phyloP scores from a whole-genome alignment of 2,797 vertebrate species.

The Decapterus maruadsi region DNA sequence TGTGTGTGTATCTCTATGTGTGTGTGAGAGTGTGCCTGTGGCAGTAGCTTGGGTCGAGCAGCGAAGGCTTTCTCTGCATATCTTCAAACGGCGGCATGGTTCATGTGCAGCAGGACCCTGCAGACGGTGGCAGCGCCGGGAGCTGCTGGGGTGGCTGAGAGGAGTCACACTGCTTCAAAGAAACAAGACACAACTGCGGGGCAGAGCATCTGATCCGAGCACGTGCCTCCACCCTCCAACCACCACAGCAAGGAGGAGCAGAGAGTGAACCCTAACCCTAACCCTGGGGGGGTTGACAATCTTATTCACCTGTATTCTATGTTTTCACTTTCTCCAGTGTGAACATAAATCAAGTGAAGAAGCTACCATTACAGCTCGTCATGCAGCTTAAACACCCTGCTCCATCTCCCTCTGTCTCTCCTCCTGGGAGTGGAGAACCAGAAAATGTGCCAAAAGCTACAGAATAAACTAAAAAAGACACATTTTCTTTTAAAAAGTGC shows the following conservation, averaged over 20 bases:
- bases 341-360: constrained; percentile 85
- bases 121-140: constrained; percentile 89
- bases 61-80: constrained; percentile 84
- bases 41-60: constrained; percentile 83
- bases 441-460: constrained; percentile 89
- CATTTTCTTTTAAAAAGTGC: constrained; percentile 40
- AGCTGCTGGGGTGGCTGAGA: constrained; percentile 71
- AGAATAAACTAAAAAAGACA: constrained; percentile 81
- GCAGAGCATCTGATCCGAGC: constrained; percentile 92
- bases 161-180: constrained; percentile 92
- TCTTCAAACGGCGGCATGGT: constrained; percentile 91
- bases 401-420: constrained; percentile 76
- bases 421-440: constrained; percentile 87
- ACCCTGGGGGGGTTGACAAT: no score
- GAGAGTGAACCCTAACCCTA: no score
- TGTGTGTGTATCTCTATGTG: constrained; percentile 31
- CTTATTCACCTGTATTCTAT: no score
- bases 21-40: constrained; percentile 82
- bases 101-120: constrained; percentile 87
- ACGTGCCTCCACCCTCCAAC: constrained; percentile 84
- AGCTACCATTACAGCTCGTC: constrained; percentile 92
- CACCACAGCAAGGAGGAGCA: constrained; percentile 31
- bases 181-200: constrained; percentile 89
- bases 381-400: constrained; percentile 90
- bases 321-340: no score